Conservation (phyloP, 2,888 invertebrate species). For the Eupithecia subumbrata region DNA sequence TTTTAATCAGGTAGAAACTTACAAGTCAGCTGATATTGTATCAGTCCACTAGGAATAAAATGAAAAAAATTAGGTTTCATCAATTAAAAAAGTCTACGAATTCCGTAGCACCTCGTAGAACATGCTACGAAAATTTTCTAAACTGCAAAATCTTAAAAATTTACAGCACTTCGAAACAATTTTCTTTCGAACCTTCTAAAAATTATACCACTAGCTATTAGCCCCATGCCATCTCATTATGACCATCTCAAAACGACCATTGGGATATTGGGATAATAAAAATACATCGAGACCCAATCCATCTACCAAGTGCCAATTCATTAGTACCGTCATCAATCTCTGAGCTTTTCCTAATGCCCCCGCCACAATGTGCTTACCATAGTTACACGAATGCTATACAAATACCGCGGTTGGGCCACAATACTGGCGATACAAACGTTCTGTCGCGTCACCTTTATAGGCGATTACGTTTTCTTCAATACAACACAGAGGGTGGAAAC, state of each 20-base stretch:
- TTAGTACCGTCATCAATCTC: constrained; percentile 33
- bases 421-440: constrained; percentile 62
- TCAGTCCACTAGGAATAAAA: neutral
- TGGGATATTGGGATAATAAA: constrained; percentile 10
- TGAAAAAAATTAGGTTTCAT: neutral
- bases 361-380: constrained; percentile 41
- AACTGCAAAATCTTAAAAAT: neutral
- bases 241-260: neutral
- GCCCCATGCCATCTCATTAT: neutral
- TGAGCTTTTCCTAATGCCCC: constrained; percentile 32
- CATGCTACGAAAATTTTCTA: constrained; percentile 2
- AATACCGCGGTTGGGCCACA: constrained; percentile 54
- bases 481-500: constrained; percentile 53
- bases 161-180: neutral
- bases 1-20: neutral
- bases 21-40: neutral
- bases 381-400: constrained; percentile 32
- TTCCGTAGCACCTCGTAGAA: constrained; percentile 18
- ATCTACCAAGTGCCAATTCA: constrained; percentile 23
- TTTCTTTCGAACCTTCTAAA: neutral
- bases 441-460: constrained; percentile 78
- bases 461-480: constrained; percentile 81
- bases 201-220: neutral
- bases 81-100: neutral
- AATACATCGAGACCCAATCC: constrained; percentile 14